A percentile compares a stretch with the other conserved stretches of the same genome.
Conservation (phyloP, 1,140 invertebrate genomes). For the Oedothorax gibbosus region DNA sequence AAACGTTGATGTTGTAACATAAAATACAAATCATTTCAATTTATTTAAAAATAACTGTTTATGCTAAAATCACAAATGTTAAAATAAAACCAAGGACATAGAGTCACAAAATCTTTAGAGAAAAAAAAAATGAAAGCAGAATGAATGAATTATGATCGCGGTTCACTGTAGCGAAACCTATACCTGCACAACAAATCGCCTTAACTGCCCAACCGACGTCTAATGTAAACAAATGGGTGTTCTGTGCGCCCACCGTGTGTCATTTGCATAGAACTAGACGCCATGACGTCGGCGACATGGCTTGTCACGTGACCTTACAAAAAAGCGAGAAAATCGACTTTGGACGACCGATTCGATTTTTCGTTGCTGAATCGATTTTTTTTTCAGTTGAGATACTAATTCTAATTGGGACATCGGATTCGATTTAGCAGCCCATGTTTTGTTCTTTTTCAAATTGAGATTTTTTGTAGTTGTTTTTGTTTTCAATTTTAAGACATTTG, state of each 20-base stretch:
- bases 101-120: no score
- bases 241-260: conserved; percentile 10
- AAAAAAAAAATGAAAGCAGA: no score
- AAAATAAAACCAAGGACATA: no score
- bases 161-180: background rate
- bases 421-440: conserved; percentile 1
- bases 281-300: conserved; percentile 18
- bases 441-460: background rate
- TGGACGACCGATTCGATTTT: conserved; percentile 7
- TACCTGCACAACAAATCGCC: conserved; percentile 16
- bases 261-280: conserved; percentile 41
- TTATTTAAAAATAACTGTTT: no score
- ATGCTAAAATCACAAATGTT: no score
- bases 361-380: background rate
- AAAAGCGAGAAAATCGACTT: conserved; percentile 13
- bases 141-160: no score
- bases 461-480: background rate
- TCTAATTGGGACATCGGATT: conserved; percentile 41
- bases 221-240: conserved; percentile 46
- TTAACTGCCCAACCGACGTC: conserved; percentile 19
- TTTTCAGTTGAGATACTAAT: background rate
- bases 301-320: conserved; percentile 27
- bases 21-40: no score
- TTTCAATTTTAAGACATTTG: background rate
- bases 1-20: no score